Evolutionary conservation across 1,140 invertebrate genomes (phyloP).

Genomic region (Octopus sinensis): DNA sequence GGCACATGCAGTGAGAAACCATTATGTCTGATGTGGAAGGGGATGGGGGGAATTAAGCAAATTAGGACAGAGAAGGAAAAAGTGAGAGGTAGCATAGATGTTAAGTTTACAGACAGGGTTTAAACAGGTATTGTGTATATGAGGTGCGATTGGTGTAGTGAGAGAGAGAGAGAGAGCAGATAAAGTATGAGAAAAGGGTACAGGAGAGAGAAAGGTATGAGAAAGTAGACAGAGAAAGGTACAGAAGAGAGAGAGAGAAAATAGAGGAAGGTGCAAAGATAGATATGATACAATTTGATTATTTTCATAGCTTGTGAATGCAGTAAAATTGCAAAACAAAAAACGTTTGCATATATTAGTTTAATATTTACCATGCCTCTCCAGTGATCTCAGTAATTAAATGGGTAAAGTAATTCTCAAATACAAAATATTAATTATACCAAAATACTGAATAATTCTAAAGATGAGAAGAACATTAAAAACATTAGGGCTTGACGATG

Average conservation of each 20-base stretch:
- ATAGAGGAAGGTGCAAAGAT: neutral
- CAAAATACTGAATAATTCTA: neutral
- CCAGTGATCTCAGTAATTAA: neutral
- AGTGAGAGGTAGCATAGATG: too few relatives aligned
- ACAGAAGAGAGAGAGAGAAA: neutral
- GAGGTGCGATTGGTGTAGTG: neutral
- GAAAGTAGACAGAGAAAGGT: neutral
- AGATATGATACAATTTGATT: neutral
- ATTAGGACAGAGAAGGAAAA: too few relatives aligned
- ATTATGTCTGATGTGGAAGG: too few relatives aligned
- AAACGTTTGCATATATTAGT: neutral
- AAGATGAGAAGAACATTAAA: too few relatives aligned
- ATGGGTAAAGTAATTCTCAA: neutral
- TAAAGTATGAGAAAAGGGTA: neutral
- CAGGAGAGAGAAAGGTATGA: neutral
- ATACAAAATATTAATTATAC: neutral
- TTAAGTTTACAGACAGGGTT: too few relatives aligned
- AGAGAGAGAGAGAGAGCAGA: slow-evolving; percentile 4
- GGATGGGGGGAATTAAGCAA: too few relatives aligned
- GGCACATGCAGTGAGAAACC: too few relatives aligned
- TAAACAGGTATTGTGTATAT: too few relatives aligned
- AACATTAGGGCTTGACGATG: too few relatives aligned
- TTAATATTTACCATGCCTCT: neutral
- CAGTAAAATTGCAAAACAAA: neutral
- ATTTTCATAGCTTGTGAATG: too few relatives aligned